A percentile compares a stretch with the other conserved stretches of the same genome.
Evolutionary conservation across 2,888 invertebrate genomes (phyloP).

Genomic region (Yponomeuta sedellus): DNA sequence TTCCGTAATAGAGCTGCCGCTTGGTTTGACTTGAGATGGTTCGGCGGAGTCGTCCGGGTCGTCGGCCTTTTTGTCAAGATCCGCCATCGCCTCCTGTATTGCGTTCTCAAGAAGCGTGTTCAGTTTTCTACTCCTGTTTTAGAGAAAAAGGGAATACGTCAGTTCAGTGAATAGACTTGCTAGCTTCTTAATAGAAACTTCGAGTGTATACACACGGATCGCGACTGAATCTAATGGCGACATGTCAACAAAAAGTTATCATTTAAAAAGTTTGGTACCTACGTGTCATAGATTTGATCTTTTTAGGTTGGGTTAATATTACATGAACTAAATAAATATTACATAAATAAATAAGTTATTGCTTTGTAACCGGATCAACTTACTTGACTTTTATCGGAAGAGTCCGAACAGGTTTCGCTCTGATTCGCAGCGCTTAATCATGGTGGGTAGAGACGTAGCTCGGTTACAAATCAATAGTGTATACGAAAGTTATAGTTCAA

Average conservation of each 20-base stretch:
- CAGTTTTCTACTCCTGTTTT: slow-evolving; percentile 91
- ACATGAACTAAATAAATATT: slow-evolving; percentile 27
- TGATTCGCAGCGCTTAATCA: no score
- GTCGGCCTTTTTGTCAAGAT: slow-evolving; percentile 84
- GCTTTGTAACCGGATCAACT: no score
- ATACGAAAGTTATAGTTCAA: no score
- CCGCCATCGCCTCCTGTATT: slow-evolving; percentile 94
- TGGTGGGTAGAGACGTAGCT: no score
- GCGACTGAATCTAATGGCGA: no score
- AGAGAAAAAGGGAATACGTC: slow-evolving; percentile 7
- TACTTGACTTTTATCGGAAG: no score
- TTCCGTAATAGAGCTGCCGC: slow-evolving; percentile 28
- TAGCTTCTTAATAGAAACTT: no score
- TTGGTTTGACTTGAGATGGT: slow-evolving; percentile 16
- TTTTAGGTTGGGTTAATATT: slow-evolving; percentile 65
- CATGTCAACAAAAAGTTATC: background rate
- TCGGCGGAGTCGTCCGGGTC: slow-evolving; percentile 18
- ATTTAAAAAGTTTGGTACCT: slow-evolving; percentile 14
- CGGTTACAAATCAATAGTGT: no score
- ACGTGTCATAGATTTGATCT: slow-evolving; percentile 17
- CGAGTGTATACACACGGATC: no score
- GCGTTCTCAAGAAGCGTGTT: slow-evolving; percentile 92
- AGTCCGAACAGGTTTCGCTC: no score
- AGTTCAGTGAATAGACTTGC: background rate
- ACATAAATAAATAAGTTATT: slow-evolving; percentile 5